Base-by-base conservation (phyloP, 2,113 vertebrate species). In the Atractosteus spatula region DNA sequence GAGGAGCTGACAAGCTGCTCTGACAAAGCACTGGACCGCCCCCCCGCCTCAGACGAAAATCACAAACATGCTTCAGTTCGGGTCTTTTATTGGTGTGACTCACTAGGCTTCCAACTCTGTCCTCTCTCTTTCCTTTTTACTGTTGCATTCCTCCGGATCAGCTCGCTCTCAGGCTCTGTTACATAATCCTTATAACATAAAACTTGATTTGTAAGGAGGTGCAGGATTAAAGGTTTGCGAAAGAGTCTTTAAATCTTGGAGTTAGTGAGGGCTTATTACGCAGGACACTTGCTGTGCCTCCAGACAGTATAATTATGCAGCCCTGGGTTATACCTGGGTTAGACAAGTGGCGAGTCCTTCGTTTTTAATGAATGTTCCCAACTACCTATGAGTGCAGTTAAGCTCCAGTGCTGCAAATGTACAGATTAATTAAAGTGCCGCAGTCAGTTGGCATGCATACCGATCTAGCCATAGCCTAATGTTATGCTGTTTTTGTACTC, bases 401-500 rank as follows among this genome's bases (percentile, higher is more conserved):
- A 51, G 10, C 10, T 51, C 29, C 29, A 29, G 47, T 51, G 10
- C 47, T 10, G 47, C 47, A 51, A 51, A 51, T 5, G 47, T 10
- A 51, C 47, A 51, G 47, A 51, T 5, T 5, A 51, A 51, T 51
- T 51, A 51, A 51, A 51, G 10, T 10, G 10, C 47, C 10, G 47
- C 10, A 51, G 5, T 51, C 5, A 5, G 47, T 51, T 51, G 47
- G 47, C 10, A 51, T 10, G 10, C 47, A 51, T 51, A 51, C 47
- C 47, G 10, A 51, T 5, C 47, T 51, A 51, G 47, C 47, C 47
- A 51, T 51, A 51, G 11, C 6, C 45, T 17, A 78, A 77, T 65
- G 73, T 78, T 74, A 80, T 41, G 72, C 76, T 73, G 72, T 74
- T 80, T 80, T 80, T 55, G 71, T 65, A 81, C 75, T 71, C 64